A percentile compares a stretch with the other conserved stretches of the same genome.
Evolutionary conservation across 2,888 invertebrate species (phyloP).

Genomic region (Gari tellinella): DNA sequence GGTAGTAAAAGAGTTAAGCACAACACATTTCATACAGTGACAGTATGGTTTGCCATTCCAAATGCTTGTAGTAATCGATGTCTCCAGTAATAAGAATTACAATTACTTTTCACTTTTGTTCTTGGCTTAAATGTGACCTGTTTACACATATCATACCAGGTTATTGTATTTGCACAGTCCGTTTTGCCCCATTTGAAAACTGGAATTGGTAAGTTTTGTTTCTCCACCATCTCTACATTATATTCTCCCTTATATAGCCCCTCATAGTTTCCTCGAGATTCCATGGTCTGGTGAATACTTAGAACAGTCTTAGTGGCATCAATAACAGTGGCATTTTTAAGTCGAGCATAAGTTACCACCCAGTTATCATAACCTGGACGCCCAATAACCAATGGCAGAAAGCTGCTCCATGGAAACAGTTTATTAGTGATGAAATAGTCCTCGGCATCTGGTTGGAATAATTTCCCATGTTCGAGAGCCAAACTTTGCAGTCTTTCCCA

Average conservation of each 20-base stretch:
- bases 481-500: slow-evolving; percentile 15
- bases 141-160: slow-evolving; percentile 48
- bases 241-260: slow-evolving; percentile 45
- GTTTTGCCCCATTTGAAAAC: slow-evolving; percentile 41
- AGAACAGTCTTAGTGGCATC: slow-evolving; percentile 51
- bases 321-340: slow-evolving; percentile 41
- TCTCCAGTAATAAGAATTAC: slow-evolving; percentile 22
- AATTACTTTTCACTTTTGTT: slow-evolving; percentile 15
- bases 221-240: slow-evolving; percentile 41
- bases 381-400: slow-evolving; percentile 54
- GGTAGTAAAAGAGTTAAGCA: too few relatives aligned
- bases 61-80: slow-evolving; percentile 16
- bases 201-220: slow-evolving; percentile 30
- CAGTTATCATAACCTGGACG: slow-evolving; percentile 61
- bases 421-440: slow-evolving; percentile 60
- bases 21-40: too few relatives aligned
- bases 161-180: slow-evolving; percentile 33
- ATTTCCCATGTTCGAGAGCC: slow-evolving; percentile 26
- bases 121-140: slow-evolving; percentile 26
- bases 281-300: slow-evolving; percentile 54
- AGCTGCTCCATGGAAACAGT: slow-evolving; percentile 49
- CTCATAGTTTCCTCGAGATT: slow-evolving; percentile 52
- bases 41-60: slow-evolving; percentile 4
- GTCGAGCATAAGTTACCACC: slow-evolving; percentile 51
- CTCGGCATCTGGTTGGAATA: slow-evolving; percentile 54